These are phyloP conservation scores for Neosalanx taihuensis DNA, from an alignment of 2,797 vertebrate genomes.

Conservation along the genomic window DNA sequence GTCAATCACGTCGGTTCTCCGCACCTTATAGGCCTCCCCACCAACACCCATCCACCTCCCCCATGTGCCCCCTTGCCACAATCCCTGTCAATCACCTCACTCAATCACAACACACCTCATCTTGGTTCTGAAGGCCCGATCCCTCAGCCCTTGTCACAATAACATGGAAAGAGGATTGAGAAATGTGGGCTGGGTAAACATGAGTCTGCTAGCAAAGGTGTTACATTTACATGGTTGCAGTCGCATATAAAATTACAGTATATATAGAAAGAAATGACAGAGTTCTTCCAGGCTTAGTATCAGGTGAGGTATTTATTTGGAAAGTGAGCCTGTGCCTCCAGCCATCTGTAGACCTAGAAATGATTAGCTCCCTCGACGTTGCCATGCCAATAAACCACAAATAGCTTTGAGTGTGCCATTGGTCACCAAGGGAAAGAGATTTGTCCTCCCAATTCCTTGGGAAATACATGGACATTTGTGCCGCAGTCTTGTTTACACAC, in stretches of 20 bases:
- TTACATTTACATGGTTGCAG: background rate
- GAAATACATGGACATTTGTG: too few species aligned
- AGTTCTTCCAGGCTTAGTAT: too few species aligned
- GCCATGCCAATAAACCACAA: too few species aligned
- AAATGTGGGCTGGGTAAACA: background rate
- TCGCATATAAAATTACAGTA: too few species aligned
- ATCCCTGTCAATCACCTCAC: background rate
- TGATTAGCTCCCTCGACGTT: background rate
- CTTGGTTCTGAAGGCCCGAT: background rate
- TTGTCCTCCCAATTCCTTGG: too few species aligned
- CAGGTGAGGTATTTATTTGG: too few species aligned
- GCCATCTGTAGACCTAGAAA: background rate
- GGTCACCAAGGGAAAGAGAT: too few species aligned
- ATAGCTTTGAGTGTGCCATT: too few species aligned
- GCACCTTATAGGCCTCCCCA: constrained; percentile 25
- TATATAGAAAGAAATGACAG: too few species aligned
- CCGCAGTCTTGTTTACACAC: too few species aligned
- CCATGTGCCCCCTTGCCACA: background rate
- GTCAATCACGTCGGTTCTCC: constrained; percentile 6
- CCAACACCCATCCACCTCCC: background rate
- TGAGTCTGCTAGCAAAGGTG: background rate
- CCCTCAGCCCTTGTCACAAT: background rate
- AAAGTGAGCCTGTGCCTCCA: background rate
- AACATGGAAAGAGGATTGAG: background rate
- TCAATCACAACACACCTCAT: background rate